Base-by-base conservation (phyloP, 2,888 invertebrate species). In the Venustoraphidia nigricollis region DNA sequence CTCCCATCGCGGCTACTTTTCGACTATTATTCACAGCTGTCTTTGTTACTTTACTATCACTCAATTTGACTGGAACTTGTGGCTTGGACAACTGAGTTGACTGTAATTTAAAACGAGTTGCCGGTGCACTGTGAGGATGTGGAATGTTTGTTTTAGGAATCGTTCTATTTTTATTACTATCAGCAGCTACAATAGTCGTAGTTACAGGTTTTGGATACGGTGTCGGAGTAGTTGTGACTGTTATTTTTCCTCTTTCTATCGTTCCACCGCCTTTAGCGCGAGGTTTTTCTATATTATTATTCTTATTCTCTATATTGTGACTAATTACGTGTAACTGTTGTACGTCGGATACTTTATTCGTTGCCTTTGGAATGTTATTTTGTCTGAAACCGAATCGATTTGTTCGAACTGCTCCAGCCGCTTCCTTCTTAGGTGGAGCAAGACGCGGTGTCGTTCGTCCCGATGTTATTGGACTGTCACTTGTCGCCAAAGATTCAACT, bases 301-400 rank as follows among this genome's bases (percentile, higher is more conserved):
- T 52, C 49, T 56, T 56, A 38, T 57, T 54, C 49, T 60, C 60
- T 11, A 54, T 47, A 14, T 52, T 44, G 34, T 49, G 45, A 27
- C 27, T 27, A 27, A 27, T 27, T 6, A 27, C 27, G 3, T 27
- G 27, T 51, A 58, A 47, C 44, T 46, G 58, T 50, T 54, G 46
- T 50, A 55, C 44, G 65, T 84, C 82, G 39, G 74, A 74, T 46
- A 82, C 79, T 65, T 76, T 78, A 59, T 81, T 79, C 50, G 80
- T 73, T 53, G 75, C 72, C n/a, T 72, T 65, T 57, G 73, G 73
- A 45, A 59, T 47, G 53, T 58, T 60, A 5, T 69, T 62, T 62
- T 81, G 81, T 59, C 84, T 75, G 70, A 83, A 86, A 57, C 86
- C 86, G 66, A 86, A 87, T 61, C 86, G 79, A 65, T 80, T 83